A percentile compares a stretch with the other conserved stretches of the same genome.
Conservation (phyloP, 2,888 invertebrate species). For the Agrenia bidenticulata region DNA sequence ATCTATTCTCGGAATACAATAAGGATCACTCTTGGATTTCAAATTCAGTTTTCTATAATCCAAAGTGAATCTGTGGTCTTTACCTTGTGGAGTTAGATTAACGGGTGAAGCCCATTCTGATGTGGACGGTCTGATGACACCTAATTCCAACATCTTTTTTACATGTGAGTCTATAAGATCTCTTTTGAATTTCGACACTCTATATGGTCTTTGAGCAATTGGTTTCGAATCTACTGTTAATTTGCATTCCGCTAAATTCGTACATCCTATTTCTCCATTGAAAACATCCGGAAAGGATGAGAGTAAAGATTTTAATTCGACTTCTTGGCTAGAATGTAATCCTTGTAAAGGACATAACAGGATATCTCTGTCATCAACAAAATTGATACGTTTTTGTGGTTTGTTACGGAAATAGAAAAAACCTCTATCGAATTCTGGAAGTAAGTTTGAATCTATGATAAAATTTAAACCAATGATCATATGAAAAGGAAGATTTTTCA, state of each 20-base stretch:
- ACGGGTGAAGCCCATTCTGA: constrained; percentile 4
- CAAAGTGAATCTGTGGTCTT: not conserved
- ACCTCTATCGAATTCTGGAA: too few relatives aligned
- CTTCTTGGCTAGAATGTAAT: not conserved
- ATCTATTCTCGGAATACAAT: not conserved
- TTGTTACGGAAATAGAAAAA: too few relatives aligned
- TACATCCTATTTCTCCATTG: not conserved
- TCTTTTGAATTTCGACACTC: constrained; percentile 19
- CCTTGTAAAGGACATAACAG: not conserved
- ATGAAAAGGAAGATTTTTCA: not conserved
- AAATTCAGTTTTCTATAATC: not conserved
- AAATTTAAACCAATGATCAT: constrained; percentile 12
- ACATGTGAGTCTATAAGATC: constrained; percentile 29
- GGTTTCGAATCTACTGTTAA: constrained; percentile 6
- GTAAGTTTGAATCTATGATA: not conserved
- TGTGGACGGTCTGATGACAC: not conserved
- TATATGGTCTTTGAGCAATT: constrained; percentile 30
- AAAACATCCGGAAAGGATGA: not conserved
- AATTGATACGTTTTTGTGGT: not conserved
- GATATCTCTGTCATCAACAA: not conserved
- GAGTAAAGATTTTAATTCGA: not conserved
- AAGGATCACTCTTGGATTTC: not conserved
- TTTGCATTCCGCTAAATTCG: too few relatives aligned
- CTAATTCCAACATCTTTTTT: constrained; percentile 22
- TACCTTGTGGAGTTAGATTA: not conserved